Percentiles rank a stretch among this genome's conserved stretches.
Evolutionary conservation across 2,113 vertebrate genomes (phyloP).

Genomic region (Cercocebus atys): DNA sequence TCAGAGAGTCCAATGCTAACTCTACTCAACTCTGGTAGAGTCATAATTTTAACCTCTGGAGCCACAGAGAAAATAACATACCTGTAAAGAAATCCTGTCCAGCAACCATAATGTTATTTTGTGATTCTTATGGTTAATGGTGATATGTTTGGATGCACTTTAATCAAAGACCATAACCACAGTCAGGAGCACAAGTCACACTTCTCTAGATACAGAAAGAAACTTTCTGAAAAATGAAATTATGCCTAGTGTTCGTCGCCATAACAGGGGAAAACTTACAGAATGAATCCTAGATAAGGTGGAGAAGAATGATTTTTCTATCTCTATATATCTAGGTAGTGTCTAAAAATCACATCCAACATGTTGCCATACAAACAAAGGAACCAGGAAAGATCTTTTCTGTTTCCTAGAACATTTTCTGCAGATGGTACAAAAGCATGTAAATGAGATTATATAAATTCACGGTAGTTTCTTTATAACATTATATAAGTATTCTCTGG

Average conservation of each 20-base stretch:
- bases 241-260: not conserved
- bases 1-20: not conserved
- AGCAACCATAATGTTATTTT: not conserved
- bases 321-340: not conserved
- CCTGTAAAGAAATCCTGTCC: not conserved
- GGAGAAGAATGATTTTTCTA: not conserved
- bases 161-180: not conserved
- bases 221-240: slow-evolving; percentile 18
- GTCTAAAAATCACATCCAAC: not conserved
- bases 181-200: not conserved
- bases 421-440: not conserved
- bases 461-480: not conserved
- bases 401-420: slow-evolving; percentile 30
- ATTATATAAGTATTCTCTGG: slow-evolving; percentile 31
- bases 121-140: not conserved
- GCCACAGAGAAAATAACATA: not conserved
- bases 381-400: not conserved
- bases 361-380: not conserved
- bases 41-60: not conserved
- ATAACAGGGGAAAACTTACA: not conserved
- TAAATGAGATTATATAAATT: not conserved
- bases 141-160: not conserved
- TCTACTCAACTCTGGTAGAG: not conserved
- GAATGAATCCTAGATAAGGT: not conserved
- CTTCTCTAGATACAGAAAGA: not conserved